Evolutionary conservation across 2,888 invertebrate genomes (phyloP).

Genomic region (Lacanobia wlatinum): DNA sequence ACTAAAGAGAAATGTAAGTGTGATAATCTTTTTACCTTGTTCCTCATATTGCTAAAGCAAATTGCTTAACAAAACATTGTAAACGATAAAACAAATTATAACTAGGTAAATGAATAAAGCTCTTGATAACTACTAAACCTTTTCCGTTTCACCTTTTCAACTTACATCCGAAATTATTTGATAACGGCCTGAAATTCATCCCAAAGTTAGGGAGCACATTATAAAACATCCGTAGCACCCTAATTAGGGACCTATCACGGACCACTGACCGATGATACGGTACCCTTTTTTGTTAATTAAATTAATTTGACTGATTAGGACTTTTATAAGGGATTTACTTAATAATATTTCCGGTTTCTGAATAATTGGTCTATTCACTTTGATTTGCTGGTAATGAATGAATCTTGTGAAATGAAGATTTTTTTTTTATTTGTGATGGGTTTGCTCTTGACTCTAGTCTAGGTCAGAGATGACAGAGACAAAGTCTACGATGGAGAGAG

Average conservation of each 20-base stretch:
- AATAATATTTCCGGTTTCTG: not conserved
- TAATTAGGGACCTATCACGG: not conserved
- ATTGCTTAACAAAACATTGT: too few species aligned
- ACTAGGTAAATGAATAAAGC: not conserved
- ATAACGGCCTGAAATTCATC: constrained; percentile 10
- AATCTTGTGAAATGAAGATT: too few species aligned
- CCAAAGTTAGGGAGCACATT: constrained; percentile 14
- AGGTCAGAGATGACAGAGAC: too few species aligned
- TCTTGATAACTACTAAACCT: constrained; percentile 2
- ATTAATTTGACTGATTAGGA: not conserved
- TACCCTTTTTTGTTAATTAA: constrained; percentile 16
- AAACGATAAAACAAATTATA: too few species aligned
- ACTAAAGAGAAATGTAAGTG: too few species aligned
- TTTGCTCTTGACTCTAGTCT: too few species aligned
- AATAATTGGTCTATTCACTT: not conserved
- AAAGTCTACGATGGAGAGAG: too few species aligned
- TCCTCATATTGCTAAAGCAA: too few species aligned
- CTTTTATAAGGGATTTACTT: not conserved
- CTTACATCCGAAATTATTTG: constrained; percentile 30
- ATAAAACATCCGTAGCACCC: not conserved
- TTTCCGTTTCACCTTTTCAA: constrained; percentile 19
- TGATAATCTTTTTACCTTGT: too few species aligned
- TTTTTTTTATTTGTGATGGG: too few species aligned
- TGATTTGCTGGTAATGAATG: not conserved
- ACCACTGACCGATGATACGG: not conserved